A percentile compares a stretch with the other conserved stretches of the same genome.
phyloP scores from a whole-genome alignment of 2,888 invertebrate species.

The Ornithoptera priamus region DNA sequence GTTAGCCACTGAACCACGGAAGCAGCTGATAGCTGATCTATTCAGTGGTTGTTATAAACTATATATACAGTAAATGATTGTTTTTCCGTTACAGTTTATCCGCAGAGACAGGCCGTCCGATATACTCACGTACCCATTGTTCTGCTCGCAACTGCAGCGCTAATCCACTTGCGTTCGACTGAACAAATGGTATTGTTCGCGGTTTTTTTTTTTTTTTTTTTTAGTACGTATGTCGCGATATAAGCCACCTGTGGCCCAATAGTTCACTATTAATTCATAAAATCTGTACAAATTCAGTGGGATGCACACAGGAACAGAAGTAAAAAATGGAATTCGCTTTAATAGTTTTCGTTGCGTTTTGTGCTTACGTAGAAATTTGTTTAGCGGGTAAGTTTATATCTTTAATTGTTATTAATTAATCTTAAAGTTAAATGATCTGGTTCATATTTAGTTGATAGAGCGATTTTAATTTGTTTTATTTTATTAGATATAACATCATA shows the following conservation, averaged over 20 bases:
- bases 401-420: no score
- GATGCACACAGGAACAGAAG: constrained; percentile 10
- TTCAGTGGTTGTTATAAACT: no score
- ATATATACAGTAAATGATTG: no score
- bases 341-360: constrained; percentile 14
- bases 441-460: no score
- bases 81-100: no score
- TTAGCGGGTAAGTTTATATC: constrained; percentile 12
- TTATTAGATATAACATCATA: no score
- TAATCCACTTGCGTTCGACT: constrained; percentile 47
- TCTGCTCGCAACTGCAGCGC: constrained; percentile 40
- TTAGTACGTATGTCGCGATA: constrained; percentile 42
- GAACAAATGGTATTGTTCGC: constrained; percentile 57
- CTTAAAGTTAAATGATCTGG: no score
- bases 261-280: constrained; percentile 36
- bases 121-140: no score
- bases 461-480: no score
- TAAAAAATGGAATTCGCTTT: constrained; percentile 19
- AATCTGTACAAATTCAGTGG: constrained; percentile 9
- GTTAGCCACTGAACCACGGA: no score
- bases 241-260: constrained; percentile 54
- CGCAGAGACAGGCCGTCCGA: no score
- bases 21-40: no score
- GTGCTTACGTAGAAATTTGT: constrained; percentile 4
- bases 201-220: constrained; percentile 43